Percentiles rank a stretch among this genome's conserved stretches.
phyloP scores from a whole-genome alignment of 2,888 invertebrate species.

The Nymphalis polychloros region DNA sequence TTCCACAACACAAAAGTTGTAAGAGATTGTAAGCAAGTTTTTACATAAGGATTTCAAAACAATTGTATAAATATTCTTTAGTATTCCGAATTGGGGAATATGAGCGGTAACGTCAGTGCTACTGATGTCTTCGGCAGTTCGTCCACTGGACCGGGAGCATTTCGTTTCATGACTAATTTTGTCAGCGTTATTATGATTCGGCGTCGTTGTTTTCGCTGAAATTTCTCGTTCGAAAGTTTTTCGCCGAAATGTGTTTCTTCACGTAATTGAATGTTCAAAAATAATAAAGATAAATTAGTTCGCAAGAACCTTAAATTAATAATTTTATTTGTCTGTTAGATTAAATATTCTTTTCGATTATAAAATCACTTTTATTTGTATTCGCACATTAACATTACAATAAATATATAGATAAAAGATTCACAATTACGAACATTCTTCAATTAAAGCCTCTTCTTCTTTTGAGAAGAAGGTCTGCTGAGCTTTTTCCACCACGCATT shows the following conservation, averaged over 20 bases:
- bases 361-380: no score
- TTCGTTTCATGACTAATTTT: slow-evolving; percentile 8
- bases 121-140: slow-evolving; percentile 9
- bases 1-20: no score
- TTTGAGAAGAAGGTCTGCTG: no score
- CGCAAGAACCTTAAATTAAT: no score
- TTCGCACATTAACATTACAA: no score
- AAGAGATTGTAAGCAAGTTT: neutral
- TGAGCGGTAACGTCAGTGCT: slow-evolving; percentile 8
- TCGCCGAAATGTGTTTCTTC: neutral
- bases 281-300: no score
- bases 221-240: neutral
- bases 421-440: no score
- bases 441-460: no score
- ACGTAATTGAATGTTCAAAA: neutral
- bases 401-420: no score
- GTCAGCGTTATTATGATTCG: slow-evolving; percentile 11
- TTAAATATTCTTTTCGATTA: no score
- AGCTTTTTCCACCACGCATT: no score
- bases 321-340: no score
- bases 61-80: neutral
- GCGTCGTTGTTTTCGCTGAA: slow-evolving; percentile 5
- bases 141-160: slow-evolving; percentile 2
- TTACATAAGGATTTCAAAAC: neutral
- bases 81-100: slow-evolving; percentile 2